Evolutionary conservation across 92 coral and sea anemone species (phyloP), one percentile per base, ranked within the genome.

Genomic region (Diadumene lineata): DNA sequence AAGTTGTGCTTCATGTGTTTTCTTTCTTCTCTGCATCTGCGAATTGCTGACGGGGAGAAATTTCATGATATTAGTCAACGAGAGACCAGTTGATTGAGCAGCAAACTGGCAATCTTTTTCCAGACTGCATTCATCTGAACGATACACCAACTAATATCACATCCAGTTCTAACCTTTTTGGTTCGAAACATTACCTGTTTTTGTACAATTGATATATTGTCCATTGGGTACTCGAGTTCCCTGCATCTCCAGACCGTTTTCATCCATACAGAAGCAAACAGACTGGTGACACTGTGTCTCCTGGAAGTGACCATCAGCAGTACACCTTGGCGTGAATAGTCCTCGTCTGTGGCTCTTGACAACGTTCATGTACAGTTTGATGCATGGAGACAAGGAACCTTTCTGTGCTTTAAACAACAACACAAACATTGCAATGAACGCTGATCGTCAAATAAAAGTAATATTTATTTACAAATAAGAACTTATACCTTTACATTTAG

Each of bases 251-350:
- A 58, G 34, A 19, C 97, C 97, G 22, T 51, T 68, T 48, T 77
- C 78, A 30, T 86, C 97, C 74, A 73, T 76, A 73, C 98, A 94
- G 83, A 93, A 94, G 76, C 96, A 90, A 26, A 80, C 80, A 2
- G 96, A 80, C 32, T 75, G 87, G 57, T 71, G 92, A 30, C 96
- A 90, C 73, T 90, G 96, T 23, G 72, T 64, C 66, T 62, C 56
- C 21, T 80, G 89, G 60, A 83, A 90, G 22, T 58, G 65, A 3
- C 96, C 96, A 67, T 87, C 85, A 7, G 86, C 77, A 0, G 73
- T 79, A 71, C 96, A 90, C n/a, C 80, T 77, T 0, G 96, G 96
- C 17, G 75, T 81, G 51, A 90, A 90, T 16, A 77, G 78, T 16
- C 89, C 88, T 10, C 50, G 79, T 18, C 82, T 72, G n/a, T 69